Evolutionary conservation across 1,140 invertebrate species (phyloP).

Genomic region (Pseudomyrmex gracilis): DNA sequence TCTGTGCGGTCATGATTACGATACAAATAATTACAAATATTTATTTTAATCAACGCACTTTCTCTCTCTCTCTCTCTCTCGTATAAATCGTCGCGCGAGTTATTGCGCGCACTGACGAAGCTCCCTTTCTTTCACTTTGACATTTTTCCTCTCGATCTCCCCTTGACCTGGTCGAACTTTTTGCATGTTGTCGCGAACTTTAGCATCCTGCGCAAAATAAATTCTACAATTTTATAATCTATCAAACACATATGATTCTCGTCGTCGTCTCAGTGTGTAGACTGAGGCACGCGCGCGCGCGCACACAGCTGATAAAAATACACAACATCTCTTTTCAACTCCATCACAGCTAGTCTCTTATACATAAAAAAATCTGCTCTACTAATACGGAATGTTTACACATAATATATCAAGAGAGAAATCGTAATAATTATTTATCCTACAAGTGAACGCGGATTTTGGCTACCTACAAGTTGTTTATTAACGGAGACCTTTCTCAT

Average conservation of each 20-base stretch:
- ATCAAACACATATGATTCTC: constrained; percentile 26
- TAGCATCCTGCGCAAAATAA: constrained; percentile 80
- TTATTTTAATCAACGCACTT: no score
- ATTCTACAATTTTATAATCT: constrained; percentile 76
- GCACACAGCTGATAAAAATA: constrained; percentile 63
- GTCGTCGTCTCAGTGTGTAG: background rate
- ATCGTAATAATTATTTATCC: constrained; percentile 53
- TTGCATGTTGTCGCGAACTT: constrained; percentile 56
- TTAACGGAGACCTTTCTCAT: constrained; percentile 39
- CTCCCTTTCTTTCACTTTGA: constrained; percentile 54
- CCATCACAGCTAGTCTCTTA: constrained; percentile 80
- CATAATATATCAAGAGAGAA: constrained; percentile 66
- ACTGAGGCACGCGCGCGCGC: constrained; percentile 64
- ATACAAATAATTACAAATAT: constrained; percentile 19
- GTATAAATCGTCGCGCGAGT: constrained; percentile 35
- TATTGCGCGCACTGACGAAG: constrained; percentile 58
- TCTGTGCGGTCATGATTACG: constrained; percentile 21
- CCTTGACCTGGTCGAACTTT: constrained; percentile 58
- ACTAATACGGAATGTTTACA: constrained; percentile 69
- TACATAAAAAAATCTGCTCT: constrained; percentile 66
- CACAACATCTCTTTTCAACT: constrained; percentile 68
- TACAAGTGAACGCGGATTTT: constrained; percentile 56
- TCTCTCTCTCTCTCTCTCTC: no score
- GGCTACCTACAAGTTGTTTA: constrained; percentile 78
- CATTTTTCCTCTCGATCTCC: constrained; percentile 38